A percentile compares a stretch with the other conserved stretches of the same genome.
Evolutionary conservation across 2,113 vertebrate species (phyloP).

Genomic region (Leptodactylus fuscus): DNA sequence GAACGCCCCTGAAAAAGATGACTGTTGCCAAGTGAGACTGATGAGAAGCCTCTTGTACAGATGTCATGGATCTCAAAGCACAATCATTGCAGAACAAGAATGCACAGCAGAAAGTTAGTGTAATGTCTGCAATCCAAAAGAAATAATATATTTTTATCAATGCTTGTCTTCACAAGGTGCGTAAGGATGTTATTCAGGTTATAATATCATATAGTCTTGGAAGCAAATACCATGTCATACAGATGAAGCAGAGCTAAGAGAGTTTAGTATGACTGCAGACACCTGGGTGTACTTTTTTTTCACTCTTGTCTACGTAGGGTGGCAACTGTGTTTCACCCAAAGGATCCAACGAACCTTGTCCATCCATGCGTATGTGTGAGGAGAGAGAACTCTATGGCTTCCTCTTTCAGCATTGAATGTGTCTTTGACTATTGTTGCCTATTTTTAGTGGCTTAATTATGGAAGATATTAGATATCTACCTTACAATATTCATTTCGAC

Average conservation of each 20-base stretch:
- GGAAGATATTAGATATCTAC: too few relatives aligned
- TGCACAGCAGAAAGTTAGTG: not conserved
- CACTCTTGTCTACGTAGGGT: too few relatives aligned
- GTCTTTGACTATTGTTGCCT: too few relatives aligned
- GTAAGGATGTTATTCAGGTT: not conserved
- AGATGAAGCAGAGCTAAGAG: not conserved
- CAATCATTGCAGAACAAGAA: not conserved
- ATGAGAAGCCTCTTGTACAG: not conserved
- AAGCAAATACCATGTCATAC: not conserved
- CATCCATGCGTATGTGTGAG: too few relatives aligned
- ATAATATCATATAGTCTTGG: not conserved
- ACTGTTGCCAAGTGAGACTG: conserved; percentile 14
- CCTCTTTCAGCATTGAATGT: too few relatives aligned
- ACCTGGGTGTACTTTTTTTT: too few relatives aligned
- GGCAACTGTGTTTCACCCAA: too few relatives aligned
- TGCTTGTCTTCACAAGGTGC: not conserved
- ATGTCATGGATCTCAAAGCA: not conserved
- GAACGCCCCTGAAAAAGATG: not conserved
- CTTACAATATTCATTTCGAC: too few relatives aligned
- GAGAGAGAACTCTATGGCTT: too few relatives aligned
- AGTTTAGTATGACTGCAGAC: not conserved
- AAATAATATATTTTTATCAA: not conserved
- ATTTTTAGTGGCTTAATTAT: too few relatives aligned
- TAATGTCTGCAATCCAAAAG: not conserved
- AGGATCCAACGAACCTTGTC: too few relatives aligned